Base-by-base conservation (phyloP, 2,888 invertebrate genomes). In the Rotaria magnacalcarata region DNA sequence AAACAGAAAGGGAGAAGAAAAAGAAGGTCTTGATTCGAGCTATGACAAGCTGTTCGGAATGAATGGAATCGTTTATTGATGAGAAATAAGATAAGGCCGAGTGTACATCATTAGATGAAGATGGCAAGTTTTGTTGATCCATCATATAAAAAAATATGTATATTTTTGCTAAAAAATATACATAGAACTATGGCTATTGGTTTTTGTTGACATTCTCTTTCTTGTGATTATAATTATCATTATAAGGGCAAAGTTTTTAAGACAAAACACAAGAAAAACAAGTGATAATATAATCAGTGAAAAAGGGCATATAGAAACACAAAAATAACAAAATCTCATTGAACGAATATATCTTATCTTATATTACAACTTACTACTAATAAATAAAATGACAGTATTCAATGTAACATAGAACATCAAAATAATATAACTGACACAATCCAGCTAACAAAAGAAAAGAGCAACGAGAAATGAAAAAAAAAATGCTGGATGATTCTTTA, bases 41-140 rank as follows among this genome's bases (percentile, higher is more conserved):
- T 5, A 34, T 16, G 34, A 67, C 41, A 67, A 67, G 67, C 27
- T 67, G 27, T 19, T 16, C 34, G 19, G 67, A 67, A 67, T 67
- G 67, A 34, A 67, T 67, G 34, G 34, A 67, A 67, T 67, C 67
- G 34, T 67, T 67, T 67, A 67, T 67, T 67, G 34, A 41, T 67
- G 14, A 34, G 67, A 67, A 67, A 67, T 67, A 67, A 34, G 67
- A 67, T 67, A 67, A 67, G 34, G 6, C 34, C 27, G 67, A 67
- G 34, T 67, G 67, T 67, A 67, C 67, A 67, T 67, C 34, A 67
- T 67, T 67, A 67, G 34, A 67, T 8, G 67, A 67, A 3, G 34
- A 34, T 14, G 67, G 14, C 34, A 27, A 34, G 19, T 67, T 67
- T 67, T 11, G 67, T 19, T 67, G 67, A 67, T 67, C 34, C 27